Evolutionary conservation across 2,797 vertebrate species (phyloP), one percentile per base, ranked within the genome.

Genomic region (Fratercula arctica): DNA sequence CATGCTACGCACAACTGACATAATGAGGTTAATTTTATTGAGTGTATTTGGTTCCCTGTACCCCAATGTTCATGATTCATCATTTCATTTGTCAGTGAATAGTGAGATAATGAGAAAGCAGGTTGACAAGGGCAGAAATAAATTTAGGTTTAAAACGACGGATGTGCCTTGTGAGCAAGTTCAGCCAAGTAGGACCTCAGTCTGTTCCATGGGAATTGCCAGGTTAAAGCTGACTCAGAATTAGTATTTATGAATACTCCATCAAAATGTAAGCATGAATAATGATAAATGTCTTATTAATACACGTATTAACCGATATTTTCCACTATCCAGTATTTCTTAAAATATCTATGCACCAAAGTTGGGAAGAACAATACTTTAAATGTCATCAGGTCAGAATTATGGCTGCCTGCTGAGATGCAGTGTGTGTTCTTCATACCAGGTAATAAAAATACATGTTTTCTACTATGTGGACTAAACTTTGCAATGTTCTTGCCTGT

Each of bases 161-260:
- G 45, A 68, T 92, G 51, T 87, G 92, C 75, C 89, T 69, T 77
- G 37, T 41, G 92, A 89, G 68, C 84, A 90, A 70, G 95, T 96
- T 86, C 91, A 96, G 82, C 92, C 89, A 72, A 93, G 86, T 25
- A 75, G 69, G 75, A 72, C 89, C 79, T 95, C 87, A 43, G 37
- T 77, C 79, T 83, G 37, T 75, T 88, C 79, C 51, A 17, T 85
- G 82, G 94, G 92, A 85, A 92, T 78, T 96, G 82, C 85, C 83
- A 73, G 96, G 95, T 96, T 95, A 96, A 91, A 93, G 35, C 96
- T 96, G 94, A 96, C 91, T 96, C 95, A 96, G 68, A 95, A 85
- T 92, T 87, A 70, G 61, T 85, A 59, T 93, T 95, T 95, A 90
- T 89, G 82, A 89, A 63, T 81, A 50, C 82, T 92, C 82, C n/a